phyloP scores from a whole-genome alignment of 2,797 vertebrate species.

The Coilia nasus region DNA sequence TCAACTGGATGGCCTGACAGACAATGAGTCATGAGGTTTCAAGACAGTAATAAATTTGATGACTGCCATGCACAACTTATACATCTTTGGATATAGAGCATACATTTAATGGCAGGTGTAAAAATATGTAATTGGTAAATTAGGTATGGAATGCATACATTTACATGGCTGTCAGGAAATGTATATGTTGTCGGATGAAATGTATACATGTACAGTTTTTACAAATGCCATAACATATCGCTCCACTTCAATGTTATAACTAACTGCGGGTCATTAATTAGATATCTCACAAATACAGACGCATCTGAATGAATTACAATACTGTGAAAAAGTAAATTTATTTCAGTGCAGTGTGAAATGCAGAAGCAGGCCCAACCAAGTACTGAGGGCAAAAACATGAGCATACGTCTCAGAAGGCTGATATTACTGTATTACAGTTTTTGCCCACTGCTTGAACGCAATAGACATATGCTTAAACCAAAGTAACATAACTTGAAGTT shows the following conservation, averaged over 20 bases:
- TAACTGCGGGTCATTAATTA: neutral
- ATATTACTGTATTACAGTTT: too few species aligned
- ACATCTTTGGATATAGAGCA: neutral
- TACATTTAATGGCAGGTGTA: neutral
- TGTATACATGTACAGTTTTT: slow-evolving; percentile 2
- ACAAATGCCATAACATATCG: neutral
- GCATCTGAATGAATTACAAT: too few species aligned
- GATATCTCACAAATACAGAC: neutral
- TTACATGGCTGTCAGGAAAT: neutral
- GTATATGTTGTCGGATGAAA: neutral
- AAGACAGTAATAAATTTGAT: neutral
- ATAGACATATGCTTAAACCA: too few species aligned
- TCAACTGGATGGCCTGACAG: too few species aligned
- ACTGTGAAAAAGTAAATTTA: too few species aligned
- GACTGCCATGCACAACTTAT: neutral
- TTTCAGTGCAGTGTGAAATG: too few species aligned
- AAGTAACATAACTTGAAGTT: too few species aligned
- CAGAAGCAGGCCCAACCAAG: too few species aligned
- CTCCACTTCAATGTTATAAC: neutral
- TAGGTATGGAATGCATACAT: neutral
- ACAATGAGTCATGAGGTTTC: neutral
- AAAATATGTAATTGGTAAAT: neutral
- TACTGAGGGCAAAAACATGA: too few species aligned
- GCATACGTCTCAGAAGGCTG: too few species aligned
- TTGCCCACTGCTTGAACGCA: too few species aligned